Evolutionary conservation across 2,113 vertebrate species (phyloP), one percentile per base, ranked within the genome.

Genomic region (rabbit (Oryctolagus cuniculus)): DNA sequence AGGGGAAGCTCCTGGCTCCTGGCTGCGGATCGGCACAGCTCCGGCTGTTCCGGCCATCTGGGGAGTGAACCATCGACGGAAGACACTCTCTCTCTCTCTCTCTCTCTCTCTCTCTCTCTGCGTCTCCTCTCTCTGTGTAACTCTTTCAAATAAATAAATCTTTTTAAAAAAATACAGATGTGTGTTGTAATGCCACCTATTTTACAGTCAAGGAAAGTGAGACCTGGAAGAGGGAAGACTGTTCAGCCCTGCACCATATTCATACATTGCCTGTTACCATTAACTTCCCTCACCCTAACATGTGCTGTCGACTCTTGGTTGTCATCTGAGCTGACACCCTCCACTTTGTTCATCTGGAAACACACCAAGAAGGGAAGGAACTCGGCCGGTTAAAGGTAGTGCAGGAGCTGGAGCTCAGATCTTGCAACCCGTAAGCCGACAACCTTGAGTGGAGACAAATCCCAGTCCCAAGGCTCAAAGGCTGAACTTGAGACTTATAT

Each of bases 191-290:
- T 21, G 27, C 53, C 53, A 55, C 17, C 61, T 5, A 31, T 80
- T 83, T 90, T 61, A 69, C 80, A 90, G 49, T 44, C 31, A 81
- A 67, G 29, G 85, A 95, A 72, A 63, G 1, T 34, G 83, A 89
- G 84, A 77, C 63, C 58, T 3, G 2, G 58, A 74, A 24, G 66
- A 66, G n/a, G 58, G 49, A 63, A 58, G 31, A 29, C 9, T 38
- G 38, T n/a, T 88, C 1, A 17, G 34, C 12, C 34, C 17, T 38
- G 36, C 0, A 34, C 34, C 61, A 53, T 6, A 0, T 78, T 70
- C 10, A 11, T 21, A 27, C 17, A 1, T 81, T 51, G 58, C 49
- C 63, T 64, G 66, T 78, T 63, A 34, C 27, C 13, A 0, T 12
- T 34, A 6, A 16, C 67, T 74, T 74, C 49, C 66, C 9, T 44